Base-by-base conservation (phyloP, 2,888 invertebrate species). In the Acleris holmiana region DNA sequence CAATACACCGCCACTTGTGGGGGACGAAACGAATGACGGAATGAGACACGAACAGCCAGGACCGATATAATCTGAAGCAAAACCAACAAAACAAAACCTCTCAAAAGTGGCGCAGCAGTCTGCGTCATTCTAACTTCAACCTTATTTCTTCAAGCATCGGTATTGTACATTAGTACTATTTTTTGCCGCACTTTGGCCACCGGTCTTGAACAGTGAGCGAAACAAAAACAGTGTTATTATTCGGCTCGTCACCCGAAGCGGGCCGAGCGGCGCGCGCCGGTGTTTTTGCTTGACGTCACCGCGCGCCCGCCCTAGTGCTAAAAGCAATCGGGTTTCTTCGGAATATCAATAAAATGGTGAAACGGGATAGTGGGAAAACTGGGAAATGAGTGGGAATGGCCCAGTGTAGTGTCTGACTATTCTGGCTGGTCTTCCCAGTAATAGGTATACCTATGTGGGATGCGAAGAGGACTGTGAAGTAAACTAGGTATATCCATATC, bases 281-380 rank as follows among this genome's bases (percentile, higher is more conserved):
- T 6, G 10, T 41, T 58, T 58, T 53, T 64, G 58, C 53, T 46
- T 64, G 58, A 58, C 46, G 47, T 58, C 64, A 59, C 53, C 41
- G 19, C 35, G 17, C 35, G 41, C 21, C 54, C 54, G 44, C 41
- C 5, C 4, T 17, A 17, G 4, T 40, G 21, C 54, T 41, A 40
- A 55, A 6, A 2, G n/a, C 23, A 17, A 41, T 55, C 55, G 55
- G 55, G 44, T 55, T 44, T 55, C 40, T 3, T 44, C 55, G 55
- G 44, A 44, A 44, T 44, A 23, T 55, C 54, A 55, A 44, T 55
- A 44, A 15, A 17, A n/a, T 44, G 44, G 7, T 6, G 44, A 13
- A 35, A 35, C 13, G 4, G 13, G 35, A 35, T 13, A 35, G 44
- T 17, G 44, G 44, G 44, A 44, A 21, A 4, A n/a, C n/a, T n/a